phyloP scores from a whole-genome alignment of 37 sponge, comb jelly and placozoan species.

The Spongilla lacustris region DNA sequence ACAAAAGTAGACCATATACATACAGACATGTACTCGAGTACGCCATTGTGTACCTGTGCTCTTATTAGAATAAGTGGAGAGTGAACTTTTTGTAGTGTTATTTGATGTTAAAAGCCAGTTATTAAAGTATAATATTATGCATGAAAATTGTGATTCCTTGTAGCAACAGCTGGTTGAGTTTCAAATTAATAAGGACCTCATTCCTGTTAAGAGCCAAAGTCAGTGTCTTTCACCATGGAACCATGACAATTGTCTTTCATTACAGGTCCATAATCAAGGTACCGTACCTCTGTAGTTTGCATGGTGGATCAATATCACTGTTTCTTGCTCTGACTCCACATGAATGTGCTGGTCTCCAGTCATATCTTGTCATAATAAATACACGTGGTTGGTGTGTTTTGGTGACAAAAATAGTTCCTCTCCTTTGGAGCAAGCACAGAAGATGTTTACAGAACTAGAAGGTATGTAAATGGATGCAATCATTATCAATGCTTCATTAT shows the following conservation, averaged over 20 bases:
- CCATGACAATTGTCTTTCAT: background rate
- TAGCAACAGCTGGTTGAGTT: background rate
- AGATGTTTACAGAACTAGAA: constrained; percentile 12
- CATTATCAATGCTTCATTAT: background rate
- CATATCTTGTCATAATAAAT: background rate
- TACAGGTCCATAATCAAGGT: background rate
- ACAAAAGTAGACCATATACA: too few species aligned
- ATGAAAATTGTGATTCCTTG: too few species aligned
- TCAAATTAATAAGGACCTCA: background rate
- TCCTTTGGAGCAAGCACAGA: constrained; percentile 3
- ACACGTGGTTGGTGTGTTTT: constrained; percentile 23
- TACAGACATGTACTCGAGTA: too few species aligned
- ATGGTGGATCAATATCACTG: background rate
- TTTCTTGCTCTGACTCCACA: background rate
- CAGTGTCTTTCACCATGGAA: background rate
- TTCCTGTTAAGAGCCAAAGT: background rate
- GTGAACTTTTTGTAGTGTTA: too few species aligned
- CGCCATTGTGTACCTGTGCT: too few species aligned
- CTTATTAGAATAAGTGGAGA: too few species aligned
- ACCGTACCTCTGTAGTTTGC: background rate
- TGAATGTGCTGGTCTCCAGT: background rate
- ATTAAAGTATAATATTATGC: too few species aligned
- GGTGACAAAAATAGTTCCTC: constrained; percentile 6
- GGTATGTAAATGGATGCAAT: background rate
- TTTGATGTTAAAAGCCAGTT: too few species aligned